Evolutionary conservation across 1,140 invertebrate genomes (phyloP).

Genomic region (Macrotrachela quadricornifera): DNA sequence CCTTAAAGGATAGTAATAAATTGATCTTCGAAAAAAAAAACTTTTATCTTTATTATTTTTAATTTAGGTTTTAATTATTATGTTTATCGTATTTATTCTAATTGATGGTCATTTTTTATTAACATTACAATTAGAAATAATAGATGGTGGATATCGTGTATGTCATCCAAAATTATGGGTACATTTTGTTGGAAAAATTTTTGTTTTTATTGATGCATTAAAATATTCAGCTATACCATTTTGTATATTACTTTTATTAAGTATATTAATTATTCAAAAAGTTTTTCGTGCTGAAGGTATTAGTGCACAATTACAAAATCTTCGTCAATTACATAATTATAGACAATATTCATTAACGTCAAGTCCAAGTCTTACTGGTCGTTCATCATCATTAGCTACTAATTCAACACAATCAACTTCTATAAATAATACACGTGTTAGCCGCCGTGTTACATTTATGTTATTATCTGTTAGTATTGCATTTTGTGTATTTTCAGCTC

Average conservation of each 20-base stretch:
- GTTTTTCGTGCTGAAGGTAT: conserved; percentile 10
- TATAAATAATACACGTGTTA: not conserved
- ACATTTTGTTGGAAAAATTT: conserved; percentile 15
- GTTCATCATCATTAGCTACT: no score
- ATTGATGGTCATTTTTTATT: conserved; percentile 28
- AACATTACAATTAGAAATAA: conserved; percentile 16
- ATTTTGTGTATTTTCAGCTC: conserved; percentile 24
- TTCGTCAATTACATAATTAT: no score
- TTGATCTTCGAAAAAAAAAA: no score
- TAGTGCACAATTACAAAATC: no score
- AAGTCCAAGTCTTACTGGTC: no score
- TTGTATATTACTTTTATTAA: conserved; percentile 16
- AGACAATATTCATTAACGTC: no score
- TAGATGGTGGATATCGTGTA: not conserved
- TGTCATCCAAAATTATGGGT: conserved; percentile 12
- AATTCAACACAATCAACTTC: no score
- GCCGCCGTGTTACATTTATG: conserved; percentile 19
- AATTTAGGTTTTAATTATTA: no score
- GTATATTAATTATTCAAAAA: conserved; percentile 16
- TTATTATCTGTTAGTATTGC: conserved; percentile 22
- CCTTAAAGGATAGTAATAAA: no score
- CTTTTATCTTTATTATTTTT: no score
- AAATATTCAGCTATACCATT: conserved; percentile 19
- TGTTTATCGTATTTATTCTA: no score
- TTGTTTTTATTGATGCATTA: conserved; percentile 19